Conservation (phyloP, 2,797 vertebrate species). For the Epinephelus malabaricus region DNA sequence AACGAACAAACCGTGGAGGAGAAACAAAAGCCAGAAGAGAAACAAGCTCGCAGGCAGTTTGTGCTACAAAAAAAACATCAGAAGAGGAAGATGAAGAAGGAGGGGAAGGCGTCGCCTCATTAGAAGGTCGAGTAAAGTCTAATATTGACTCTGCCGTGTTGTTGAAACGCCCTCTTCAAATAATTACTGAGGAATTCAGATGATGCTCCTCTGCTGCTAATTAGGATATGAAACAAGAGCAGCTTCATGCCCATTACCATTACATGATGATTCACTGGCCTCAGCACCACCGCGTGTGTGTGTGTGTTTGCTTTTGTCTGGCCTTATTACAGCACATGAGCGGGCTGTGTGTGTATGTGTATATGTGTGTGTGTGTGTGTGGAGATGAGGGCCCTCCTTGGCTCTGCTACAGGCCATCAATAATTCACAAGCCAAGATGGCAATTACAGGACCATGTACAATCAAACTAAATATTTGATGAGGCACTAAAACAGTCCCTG, state of each 20-base stretch:
- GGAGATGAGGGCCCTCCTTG: constrained; percentile 63
- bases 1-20: constrained; percentile 52
- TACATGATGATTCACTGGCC: constrained; percentile 66
- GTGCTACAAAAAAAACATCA: constrained; percentile 35
- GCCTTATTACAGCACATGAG: constrained; percentile 51
- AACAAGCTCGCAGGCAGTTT: constrained; percentile 37
- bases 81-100: constrained; percentile 27
- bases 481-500: constrained; percentile 89
- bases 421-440: constrained; percentile 89
- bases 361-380: constrained; percentile 45
- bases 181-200: constrained; percentile 74
- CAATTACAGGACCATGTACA: constrained; percentile 90
- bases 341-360: constrained; percentile 35
- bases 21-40: background rate
- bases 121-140: constrained; percentile 70
- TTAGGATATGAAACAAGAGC: constrained; percentile 77
- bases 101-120: constrained; percentile 45
- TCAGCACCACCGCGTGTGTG: constrained; percentile 16
- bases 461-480: constrained; percentile 91
- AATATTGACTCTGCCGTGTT: constrained; percentile 77
- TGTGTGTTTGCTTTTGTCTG: constrained; percentile 51
- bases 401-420: constrained; percentile 86
- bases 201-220: constrained; percentile 68
- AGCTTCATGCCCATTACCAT: constrained; percentile 61
- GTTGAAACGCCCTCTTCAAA: constrained; percentile 72